Evolutionary conservation across 2,113 vertebrate species (phyloP), one percentile per base, ranked within the genome.

Genomic region (Python bivittatus): DNA sequence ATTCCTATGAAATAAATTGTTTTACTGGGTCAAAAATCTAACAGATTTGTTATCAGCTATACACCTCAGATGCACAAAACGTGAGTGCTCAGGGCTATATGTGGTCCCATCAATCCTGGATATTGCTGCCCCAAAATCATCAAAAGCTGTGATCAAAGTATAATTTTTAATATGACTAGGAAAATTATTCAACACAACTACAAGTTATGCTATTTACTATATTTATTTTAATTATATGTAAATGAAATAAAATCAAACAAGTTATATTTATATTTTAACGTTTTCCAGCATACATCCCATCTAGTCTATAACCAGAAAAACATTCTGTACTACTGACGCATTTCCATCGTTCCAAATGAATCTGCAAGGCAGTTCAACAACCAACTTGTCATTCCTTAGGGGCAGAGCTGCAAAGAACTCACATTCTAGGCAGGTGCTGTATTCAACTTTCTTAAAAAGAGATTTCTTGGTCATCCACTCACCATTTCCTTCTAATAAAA

Each of bases 401-500:
- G n/a, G 27, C n/a, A 57, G 25, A 44, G 15, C 3, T 11, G 58
- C 1, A 48, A 12, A 25, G 33, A 38, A 84, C 89, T 58, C n/a
- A 56, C 23, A 1, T 38, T 6, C 25, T 84, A 58, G 25, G 25
- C 68, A 29, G 13, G 23, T 12, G 7, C 8, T n/a, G 1, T 7
- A 85, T 85, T 83, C 27, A 1, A 29, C 8, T 85, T 84, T 86
- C 44, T 52, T 61, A 17, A 92, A 88, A 22, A 88, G 13, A 89
- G 44, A 52, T 20, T 48, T 23, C 0, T n/a, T 33, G 1, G 56
- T 93, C 85, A 93, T 95, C 72, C 92, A 94, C 97, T 97, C 94
- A 98, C 98, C 96, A 42, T 98, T 98, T 94, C 97, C 97, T 93
- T 98, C 97, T 29, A 97, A 94, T 44, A 98, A 95, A 89, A 98